Evolutionary conservation across 2,113 vertebrate genomes (phyloP), one percentile per base, ranked within the genome.

Genomic region (Urocitellus parryii): DNA sequence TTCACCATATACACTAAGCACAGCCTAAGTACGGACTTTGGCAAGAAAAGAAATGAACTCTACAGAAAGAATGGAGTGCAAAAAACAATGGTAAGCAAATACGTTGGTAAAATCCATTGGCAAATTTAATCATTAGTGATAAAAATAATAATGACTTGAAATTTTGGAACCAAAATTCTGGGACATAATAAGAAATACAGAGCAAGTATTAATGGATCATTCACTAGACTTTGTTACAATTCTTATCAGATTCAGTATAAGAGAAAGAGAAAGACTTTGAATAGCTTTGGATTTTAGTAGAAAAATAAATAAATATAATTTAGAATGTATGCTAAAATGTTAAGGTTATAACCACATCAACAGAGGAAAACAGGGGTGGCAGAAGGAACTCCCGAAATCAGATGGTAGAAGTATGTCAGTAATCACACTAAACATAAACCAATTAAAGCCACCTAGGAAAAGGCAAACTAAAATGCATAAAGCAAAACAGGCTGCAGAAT

Each of bases 371-470:
- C 61, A 39, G 51, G 42, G 25, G 12, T 83, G 65, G 65, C 83
- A 97, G 89, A 91, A 97, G 85, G 70, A 95, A 67, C 13, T 61
- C 48, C 42, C 76, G 67, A 86, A 94, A 77, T 67, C 83, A 96
- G 37, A 70, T 37, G 48, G 63, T 37, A 95, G 68, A 94, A 95
- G 82, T 93, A 96, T 83, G 86, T 83, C 68, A 70, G 42, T 74
- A 58, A 95, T 86, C 84, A 91, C 58, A 76, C 76, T 89, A 96
- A 95, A 90, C 84, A 93, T 83, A 96, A 96, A 27, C 74, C 91
- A 96, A 95, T 86, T 94, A 88, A 94, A 96, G 61, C 58, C 39
- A 80, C 42, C 89, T 89, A 95, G 93, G 93, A 93, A 94, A 96
- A 89, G 73, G 84, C 42, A 88, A 77, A 84, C 72, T 84, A 63